Conservation (phyloP, 2,797 vertebrate species). For the Muraenolepis orangiensis region DNA sequence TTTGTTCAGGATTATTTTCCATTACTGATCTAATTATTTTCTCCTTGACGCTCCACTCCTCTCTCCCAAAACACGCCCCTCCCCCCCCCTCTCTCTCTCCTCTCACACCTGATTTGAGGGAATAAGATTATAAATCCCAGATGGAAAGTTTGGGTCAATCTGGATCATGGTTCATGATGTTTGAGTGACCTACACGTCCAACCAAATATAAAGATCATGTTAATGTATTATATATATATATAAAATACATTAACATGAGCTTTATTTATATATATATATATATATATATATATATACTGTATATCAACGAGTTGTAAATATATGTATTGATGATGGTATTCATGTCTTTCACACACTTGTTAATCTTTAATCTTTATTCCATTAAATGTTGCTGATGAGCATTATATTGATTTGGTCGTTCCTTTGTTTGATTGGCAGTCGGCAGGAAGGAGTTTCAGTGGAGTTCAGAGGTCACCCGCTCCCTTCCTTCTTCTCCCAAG, state of each 20-base stretch:
- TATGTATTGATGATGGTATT: not conserved
- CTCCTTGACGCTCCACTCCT: constrained; percentile 45
- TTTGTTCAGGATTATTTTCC: constrained; percentile 62
- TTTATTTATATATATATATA: too few relatives aligned
- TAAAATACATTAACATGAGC: too few relatives aligned
- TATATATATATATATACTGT: too few relatives aligned
- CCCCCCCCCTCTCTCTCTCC: not conserved
- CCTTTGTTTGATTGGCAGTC: constrained; percentile 70
- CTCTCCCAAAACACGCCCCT: not conserved
- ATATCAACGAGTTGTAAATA: not conserved
- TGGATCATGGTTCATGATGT: not conserved
- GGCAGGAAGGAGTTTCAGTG: constrained; percentile 88
- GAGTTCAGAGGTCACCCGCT: constrained; percentile 81
- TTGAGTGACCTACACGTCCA: not conserved
- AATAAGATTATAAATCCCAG: not conserved
- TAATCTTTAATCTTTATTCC: not conserved
- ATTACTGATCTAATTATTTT: constrained; percentile 62
- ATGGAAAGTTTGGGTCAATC: too few relatives aligned
- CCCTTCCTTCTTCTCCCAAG: constrained; percentile 87
- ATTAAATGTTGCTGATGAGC: not conserved
- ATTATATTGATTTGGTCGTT: constrained; percentile 6
- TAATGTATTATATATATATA: too few relatives aligned
- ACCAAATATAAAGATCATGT: too few relatives aligned
- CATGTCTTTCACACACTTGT: not conserved
- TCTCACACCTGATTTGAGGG: not conserved